A percentile compares a stretch with the other conserved stretches of the same genome.
Conservation (phyloP, 1,140 invertebrate species). For the Neodiprion pinetum region DNA sequence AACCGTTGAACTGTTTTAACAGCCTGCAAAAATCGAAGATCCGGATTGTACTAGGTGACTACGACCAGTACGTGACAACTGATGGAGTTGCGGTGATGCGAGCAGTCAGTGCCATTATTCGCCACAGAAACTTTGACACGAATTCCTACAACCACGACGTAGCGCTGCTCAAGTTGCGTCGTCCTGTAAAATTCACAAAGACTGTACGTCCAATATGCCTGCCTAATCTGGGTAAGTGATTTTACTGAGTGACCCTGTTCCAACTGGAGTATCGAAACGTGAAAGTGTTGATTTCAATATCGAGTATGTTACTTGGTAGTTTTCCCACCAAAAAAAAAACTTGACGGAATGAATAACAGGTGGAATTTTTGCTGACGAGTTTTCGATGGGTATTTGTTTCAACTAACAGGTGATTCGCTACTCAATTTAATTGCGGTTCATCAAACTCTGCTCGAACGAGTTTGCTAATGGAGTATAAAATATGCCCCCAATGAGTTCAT, state of each 20-base stretch:
- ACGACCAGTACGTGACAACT: slow-evolving; percentile 79
- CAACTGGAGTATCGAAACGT: not conserved
- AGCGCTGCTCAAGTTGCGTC: slow-evolving; percentile 77
- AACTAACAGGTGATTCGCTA: not conserved
- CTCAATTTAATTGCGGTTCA: no score
- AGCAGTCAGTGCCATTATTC: slow-evolving; percentile 77
- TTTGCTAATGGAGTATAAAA: no score
- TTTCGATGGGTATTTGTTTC: slow-evolving; percentile 5
- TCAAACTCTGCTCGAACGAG: no score
- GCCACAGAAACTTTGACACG: slow-evolving; percentile 82
- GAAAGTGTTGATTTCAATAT: not conserved
- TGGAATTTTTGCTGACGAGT: not conserved
- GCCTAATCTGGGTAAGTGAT: slow-evolving; percentile 67
- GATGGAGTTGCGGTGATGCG: slow-evolving; percentile 80
- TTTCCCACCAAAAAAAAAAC: no score
- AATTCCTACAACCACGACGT: slow-evolving; percentile 89
- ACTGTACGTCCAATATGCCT: slow-evolving; percentile 83
- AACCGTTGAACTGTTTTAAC: slow-evolving; percentile 1
- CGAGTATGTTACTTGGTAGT: not conserved
- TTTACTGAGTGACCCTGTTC: slow-evolving; percentile 23
- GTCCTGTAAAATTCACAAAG: slow-evolving; percentile 79
- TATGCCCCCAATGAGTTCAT: no score
- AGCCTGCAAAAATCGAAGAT: slow-evolving; percentile 81
- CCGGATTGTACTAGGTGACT: slow-evolving; percentile 79
- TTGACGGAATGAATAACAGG: no score